Percentiles rank a stretch among this genome's conserved stretches.
phyloP scores from a whole-genome alignment of 2,113 vertebrate genomes.

The Donacobius atricapilla region DNA sequence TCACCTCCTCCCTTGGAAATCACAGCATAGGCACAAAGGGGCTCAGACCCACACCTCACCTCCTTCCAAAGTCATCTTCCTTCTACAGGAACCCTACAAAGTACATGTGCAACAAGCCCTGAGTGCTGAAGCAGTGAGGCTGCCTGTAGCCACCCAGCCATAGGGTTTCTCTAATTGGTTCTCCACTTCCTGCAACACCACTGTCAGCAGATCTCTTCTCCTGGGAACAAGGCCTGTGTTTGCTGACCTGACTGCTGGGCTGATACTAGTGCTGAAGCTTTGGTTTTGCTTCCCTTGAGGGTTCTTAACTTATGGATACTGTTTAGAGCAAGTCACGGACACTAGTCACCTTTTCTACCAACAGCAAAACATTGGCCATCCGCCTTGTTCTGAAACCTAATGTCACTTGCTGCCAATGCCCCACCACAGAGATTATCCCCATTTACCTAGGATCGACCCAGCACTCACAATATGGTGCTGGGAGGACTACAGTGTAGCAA shows the following conservation, averaged over 20 bases:
- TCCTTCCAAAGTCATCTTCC: neutral
- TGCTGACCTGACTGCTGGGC: neutral
- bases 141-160: neutral
- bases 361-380: neutral
- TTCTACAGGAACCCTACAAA: neutral
- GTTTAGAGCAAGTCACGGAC: neutral
- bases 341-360: neutral
- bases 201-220: neutral
- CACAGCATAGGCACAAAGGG: neutral
- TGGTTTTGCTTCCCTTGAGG: neutral
- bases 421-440: neutral
- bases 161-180: neutral
- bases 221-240: neutral
- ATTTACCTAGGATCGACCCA: neutral
- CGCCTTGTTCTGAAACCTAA: neutral
- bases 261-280: neutral
- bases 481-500: neutral
- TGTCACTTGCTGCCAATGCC: neutral
- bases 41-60: neutral
- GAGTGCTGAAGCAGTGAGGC: neutral
- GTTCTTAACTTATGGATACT: neutral
- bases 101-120: neutral
- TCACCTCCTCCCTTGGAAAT: neutral
- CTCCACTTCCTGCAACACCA: neutral
- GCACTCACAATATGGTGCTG: neutral